Percentiles rank a stretch among this genome's conserved stretches.
phyloP scores from a whole-genome alignment of 2,113 vertebrate genomes.

The Bettongia penicillata region DNA sequence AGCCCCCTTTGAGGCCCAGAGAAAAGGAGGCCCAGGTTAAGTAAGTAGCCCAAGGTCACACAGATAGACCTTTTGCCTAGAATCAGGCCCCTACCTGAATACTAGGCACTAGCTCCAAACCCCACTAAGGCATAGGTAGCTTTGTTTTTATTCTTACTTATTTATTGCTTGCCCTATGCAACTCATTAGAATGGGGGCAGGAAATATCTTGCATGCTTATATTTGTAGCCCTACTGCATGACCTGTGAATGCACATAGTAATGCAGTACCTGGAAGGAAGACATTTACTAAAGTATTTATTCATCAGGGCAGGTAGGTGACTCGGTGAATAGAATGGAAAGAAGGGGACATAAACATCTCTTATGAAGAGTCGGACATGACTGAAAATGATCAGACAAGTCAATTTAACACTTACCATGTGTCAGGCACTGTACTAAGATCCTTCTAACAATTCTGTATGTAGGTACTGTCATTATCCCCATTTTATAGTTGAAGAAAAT shows the following conservation, averaged over 20 bases:
- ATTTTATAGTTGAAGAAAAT: no score
- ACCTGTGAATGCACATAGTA: not conserved
- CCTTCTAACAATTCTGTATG: no score
- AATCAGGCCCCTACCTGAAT: not conserved
- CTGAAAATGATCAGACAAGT: not conserved
- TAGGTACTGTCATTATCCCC: no score
- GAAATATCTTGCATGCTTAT: not conserved
- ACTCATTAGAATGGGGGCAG: not conserved
- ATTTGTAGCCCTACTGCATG: not conserved
- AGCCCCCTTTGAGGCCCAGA: not conserved
- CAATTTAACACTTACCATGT: no score
- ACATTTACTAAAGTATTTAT: not conserved
- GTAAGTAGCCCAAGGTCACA: not conserved
- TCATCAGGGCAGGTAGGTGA: not conserved
- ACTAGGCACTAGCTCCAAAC: not conserved
- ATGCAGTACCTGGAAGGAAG: not conserved
- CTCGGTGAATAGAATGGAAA: not conserved
- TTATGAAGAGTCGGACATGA: not conserved
- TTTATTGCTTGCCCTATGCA: not conserved
- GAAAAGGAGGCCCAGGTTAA: not conserved
- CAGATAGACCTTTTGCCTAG: not conserved
- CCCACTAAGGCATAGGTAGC: not conserved
- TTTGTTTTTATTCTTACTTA: not conserved
- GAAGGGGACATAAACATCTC: no score
- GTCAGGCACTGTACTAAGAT: no score